These are phyloP conservation scores for Zosterops japonicus DNA, from an alignment of 2,113 vertebrate species.

Conservation along the genomic window DNA sequence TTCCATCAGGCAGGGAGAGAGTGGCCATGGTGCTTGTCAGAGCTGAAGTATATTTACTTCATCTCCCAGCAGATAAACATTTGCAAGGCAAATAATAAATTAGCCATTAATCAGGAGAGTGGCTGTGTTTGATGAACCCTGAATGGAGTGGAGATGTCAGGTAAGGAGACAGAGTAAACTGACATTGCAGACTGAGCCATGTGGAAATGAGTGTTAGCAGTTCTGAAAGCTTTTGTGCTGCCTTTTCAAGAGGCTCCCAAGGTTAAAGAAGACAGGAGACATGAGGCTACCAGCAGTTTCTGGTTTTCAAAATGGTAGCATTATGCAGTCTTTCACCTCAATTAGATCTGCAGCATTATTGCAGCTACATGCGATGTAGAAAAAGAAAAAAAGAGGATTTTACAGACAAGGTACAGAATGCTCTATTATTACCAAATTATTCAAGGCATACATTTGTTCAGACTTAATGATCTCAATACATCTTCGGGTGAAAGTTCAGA, in stretches of 20 bases:
- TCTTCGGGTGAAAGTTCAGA: slow-evolving; percentile 37
- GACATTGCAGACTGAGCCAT: slow-evolving; percentile 35
- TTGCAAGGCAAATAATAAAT: slow-evolving; percentile 83
- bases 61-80: slow-evolving; percentile 77
- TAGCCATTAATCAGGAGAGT: slow-evolving; percentile 76
- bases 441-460: not conserved
- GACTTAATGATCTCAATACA: not conserved
- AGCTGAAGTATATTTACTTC: slow-evolving; percentile 68
- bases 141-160: slow-evolving; percentile 73
- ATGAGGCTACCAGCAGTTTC: not conserved
- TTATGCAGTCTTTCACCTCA: not conserved
- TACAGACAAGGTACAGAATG: not conserved
- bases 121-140: slow-evolving; percentile 72
- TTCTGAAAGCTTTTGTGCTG: slow-evolving; percentile 6
- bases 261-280: not conserved
- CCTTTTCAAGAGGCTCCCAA: not conserved
- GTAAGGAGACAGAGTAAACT: slow-evolving; percentile 65
- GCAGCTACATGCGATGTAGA: not conserved
- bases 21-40: slow-evolving; percentile 70
- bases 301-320: not conserved
- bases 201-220: not conserved
- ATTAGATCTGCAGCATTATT: not conserved
- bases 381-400: not conserved
- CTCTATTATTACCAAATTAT: slow-evolving; percentile 28
- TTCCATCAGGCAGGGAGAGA: slow-evolving; percentile 61